A percentile compares a stretch with the other conserved stretches of the same genome.
phyloP scores from a whole-genome alignment of 2,888 invertebrate genomes.

The Baronia brevicornis region DNA sequence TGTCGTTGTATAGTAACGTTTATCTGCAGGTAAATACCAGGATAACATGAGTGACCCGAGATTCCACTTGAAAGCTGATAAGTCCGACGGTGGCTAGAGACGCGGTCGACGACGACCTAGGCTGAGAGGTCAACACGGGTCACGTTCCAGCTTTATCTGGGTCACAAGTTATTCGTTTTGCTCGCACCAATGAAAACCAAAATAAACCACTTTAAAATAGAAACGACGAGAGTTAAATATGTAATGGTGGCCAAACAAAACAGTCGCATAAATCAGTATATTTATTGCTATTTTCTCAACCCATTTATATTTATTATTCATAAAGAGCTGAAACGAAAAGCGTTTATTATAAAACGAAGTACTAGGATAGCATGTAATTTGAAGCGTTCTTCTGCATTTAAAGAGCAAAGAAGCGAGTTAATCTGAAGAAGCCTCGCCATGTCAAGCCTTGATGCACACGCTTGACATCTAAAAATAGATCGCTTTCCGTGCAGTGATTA shows the following conservation, averaged over 20 bases:
- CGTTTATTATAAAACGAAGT: constrained; percentile 11
- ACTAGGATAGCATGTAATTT: constrained; percentile 27
- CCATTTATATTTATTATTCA: no score
- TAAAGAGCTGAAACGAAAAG: no score
- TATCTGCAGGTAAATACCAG: constrained; percentile 17
- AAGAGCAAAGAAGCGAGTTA: constrained; percentile 24
- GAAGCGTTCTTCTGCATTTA: constrained; percentile 27
- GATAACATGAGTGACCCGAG: constrained; percentile 19
- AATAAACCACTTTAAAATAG: constrained; percentile 45
- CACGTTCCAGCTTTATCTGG: constrained; percentile 51
- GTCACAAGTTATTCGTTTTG: constrained; percentile 57
- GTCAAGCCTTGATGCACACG: constrained; percentile 32
- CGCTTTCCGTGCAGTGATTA: constrained; percentile 21
- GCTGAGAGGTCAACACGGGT: constrained; percentile 60
- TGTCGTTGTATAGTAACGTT: constrained; percentile 8
- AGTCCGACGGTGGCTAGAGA: constrained; percentile 27
- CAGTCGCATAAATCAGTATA: no score
- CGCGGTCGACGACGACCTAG: constrained; percentile 45
- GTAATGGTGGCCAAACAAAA: background rate
- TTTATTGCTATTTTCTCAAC: no score
- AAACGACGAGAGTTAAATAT: constrained; percentile 14
- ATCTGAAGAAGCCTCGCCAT: constrained; percentile 19
- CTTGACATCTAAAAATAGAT: constrained; percentile 35
- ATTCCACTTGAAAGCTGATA: constrained; percentile 23
- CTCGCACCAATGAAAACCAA: constrained; percentile 39